Base-by-base conservation (phyloP, 2,797 vertebrate species). In the Pithecia hirsuta region DNA sequence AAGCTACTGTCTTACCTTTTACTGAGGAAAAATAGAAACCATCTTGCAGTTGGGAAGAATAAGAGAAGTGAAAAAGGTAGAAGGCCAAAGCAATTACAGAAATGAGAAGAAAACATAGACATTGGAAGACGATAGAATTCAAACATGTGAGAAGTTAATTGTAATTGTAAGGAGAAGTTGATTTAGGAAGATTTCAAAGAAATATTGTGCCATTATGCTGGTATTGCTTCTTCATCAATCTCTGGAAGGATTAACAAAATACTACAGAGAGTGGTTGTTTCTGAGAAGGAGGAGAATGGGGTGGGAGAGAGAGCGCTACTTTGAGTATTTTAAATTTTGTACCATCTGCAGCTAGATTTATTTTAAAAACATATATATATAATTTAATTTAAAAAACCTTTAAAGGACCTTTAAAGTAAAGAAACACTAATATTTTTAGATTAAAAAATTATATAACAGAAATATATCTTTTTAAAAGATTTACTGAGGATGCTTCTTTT, bases 281-380 rank as follows among this genome's bases (percentile, higher is more conserved):
- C 36, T 80, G 75, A 87, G 75, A 86, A 36, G 50, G 33, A n/a
- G 2, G 33, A n/a, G 2, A 83, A 82, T 20, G 12, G 2, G 33
- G 15, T 39, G 1, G 2, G 15, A 64, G 11, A 82, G 30, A 41
- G 8, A 50, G 44, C 0, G 15, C 20, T 84, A 67, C 75, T 87
- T 92, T 70, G 52, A 50, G 9, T 61, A 85, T 57, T 83, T 83
- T 83, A 44, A 95, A 94, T 82, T 97, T 90, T 94, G 19, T 28
- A 48, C 52, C 24, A 85, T 81, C 8, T 88, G 14, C 50, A 75
- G 28, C 52, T 89, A 91, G 48, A 76, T n/a, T 93, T 94, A 89
- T 89, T 64, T 67, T 28, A 67, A 70, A 93, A 44, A 84, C 72
- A 89, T 26, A 55, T 44, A 19, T 41, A 82, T 33, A 87, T 39